Evolutionary conservation across 2,113 vertebrate genomes (phyloP).

Genomic region (Nyctereutes procyonoides): DNA sequence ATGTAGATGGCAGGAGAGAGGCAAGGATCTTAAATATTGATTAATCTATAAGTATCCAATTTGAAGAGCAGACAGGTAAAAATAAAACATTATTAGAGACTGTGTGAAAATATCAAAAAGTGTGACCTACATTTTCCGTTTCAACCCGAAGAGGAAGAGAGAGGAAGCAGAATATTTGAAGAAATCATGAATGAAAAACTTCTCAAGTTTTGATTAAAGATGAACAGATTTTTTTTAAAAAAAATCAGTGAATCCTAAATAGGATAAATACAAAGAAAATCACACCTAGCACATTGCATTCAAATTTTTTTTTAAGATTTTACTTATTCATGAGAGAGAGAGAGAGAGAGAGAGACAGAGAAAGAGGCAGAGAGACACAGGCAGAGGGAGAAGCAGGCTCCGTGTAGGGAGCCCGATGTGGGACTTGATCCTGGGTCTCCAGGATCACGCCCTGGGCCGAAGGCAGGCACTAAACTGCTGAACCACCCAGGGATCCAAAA

Average conservation of each 20-base stretch:
- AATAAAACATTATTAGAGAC: not conserved
- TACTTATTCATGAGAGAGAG: not conserved
- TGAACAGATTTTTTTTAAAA: not conserved
- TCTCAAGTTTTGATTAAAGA: conserved; percentile 11
- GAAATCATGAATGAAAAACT: not conserved
- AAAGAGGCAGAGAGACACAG: not conserved
- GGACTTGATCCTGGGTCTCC: too few species aligned
- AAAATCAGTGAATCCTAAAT: not conserved
- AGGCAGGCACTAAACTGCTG: too few species aligned
- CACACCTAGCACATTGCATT: not conserved
- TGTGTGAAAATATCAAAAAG: conserved; percentile 10
- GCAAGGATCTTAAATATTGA: not conserved
- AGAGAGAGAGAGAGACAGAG: too few species aligned
- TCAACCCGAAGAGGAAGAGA: not conserved
- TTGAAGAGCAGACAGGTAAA: conserved; percentile 6
- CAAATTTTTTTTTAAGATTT: not conserved
- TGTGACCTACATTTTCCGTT: not conserved
- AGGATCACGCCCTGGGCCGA: too few species aligned
- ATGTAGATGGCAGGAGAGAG: not conserved
- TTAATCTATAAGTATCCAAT: conserved; percentile 14
- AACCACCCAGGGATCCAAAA: too few species aligned
- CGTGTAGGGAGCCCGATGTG: too few species aligned
- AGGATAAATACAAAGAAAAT: conserved; percentile 35
- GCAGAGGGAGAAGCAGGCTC: not conserved
- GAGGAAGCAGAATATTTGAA: not conserved